Evolutionary conservation across 2,113 vertebrate genomes (phyloP).

Genomic region (Upupa epops): DNA sequence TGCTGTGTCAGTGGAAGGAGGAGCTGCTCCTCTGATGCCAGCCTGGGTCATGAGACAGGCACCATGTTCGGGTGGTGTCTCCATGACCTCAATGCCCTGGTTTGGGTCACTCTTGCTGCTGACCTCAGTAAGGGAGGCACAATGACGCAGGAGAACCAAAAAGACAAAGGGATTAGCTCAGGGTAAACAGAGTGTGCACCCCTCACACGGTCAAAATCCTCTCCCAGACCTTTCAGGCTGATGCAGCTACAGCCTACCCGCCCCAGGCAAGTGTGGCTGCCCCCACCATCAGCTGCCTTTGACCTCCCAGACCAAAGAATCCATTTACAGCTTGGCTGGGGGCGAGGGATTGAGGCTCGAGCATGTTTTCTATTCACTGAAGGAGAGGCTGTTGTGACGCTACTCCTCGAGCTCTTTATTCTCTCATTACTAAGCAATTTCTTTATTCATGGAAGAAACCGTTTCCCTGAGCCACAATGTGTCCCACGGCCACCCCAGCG

Average conservation of each 20-base stretch:
- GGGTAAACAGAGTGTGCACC: neutral
- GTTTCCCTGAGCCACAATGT: neutral
- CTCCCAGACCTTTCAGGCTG: neutral
- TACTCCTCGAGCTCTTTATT: neutral
- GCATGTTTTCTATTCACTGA: fast-evolving
- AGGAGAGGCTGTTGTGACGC: neutral
- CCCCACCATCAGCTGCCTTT: fast-evolving
- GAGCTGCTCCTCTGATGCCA: neutral
- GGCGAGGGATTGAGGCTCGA: neutral
- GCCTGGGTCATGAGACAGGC: neutral
- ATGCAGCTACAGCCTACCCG: neutral
- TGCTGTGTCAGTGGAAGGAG: neutral
- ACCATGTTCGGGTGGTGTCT: neutral
- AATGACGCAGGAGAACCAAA: neutral
- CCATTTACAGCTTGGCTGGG: neutral
- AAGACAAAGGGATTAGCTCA: neutral
- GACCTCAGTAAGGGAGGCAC: neutral
- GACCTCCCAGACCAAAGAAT: neutral
- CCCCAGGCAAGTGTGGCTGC: neutral
- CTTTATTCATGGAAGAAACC: neutral
- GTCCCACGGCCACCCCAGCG: neutral
- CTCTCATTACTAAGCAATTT: neutral
- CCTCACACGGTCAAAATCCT: neutral
- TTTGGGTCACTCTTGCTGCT: neutral
- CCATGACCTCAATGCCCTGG: neutral